Evolutionary conservation across 2,888 invertebrate species (phyloP).

Genomic region (Cataglyphis livida): DNA sequence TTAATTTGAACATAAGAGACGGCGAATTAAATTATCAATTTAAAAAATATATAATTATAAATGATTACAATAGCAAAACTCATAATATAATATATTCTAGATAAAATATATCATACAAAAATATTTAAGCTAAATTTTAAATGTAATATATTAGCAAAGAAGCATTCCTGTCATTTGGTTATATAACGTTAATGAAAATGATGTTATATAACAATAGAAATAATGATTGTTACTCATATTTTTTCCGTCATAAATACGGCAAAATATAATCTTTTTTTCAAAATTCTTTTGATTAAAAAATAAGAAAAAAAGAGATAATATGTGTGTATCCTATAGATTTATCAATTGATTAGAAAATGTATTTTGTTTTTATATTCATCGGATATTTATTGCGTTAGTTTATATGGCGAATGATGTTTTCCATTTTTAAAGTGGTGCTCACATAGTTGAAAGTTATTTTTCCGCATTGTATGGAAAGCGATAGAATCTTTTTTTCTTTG

Average conservation of each 20-base stretch:
- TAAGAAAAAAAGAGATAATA: background rate
- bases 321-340: background rate
- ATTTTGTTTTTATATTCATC: background rate
- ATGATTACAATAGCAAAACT: background rate
- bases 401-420: background rate
- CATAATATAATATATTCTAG: background rate
- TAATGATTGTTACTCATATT: background rate
- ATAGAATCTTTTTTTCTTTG: background rate
- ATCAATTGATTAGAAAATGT: background rate
- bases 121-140: background rate
- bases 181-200: background rate
- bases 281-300: background rate
- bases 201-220: background rate
- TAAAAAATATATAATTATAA: background rate
- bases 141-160: background rate
- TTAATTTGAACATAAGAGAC: background rate
- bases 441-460: constrained; percentile 8
- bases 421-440: background rate
- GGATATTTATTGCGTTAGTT: background rate
- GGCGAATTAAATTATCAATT: background rate
- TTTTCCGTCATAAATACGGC: background rate
- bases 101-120: background rate
- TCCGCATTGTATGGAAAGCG: background rate
- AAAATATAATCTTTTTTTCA: background rate
- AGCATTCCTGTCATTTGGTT: background rate